Evolutionary conservation across 2,113 vertebrate species (phyloP).

Genomic region (Helogale parvula): DNA sequence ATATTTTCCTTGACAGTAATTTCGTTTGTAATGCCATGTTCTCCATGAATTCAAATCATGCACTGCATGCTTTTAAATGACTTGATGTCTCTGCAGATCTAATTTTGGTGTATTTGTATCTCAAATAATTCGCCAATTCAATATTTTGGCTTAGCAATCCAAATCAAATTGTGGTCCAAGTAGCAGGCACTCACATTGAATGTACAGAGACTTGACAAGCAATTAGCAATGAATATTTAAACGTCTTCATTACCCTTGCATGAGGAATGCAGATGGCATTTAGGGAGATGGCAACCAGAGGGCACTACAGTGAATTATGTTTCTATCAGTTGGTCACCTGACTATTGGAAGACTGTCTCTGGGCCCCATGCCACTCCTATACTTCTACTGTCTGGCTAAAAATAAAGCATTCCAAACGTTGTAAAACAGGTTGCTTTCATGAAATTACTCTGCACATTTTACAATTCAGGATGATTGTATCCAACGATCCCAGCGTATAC

Average conservation of each 20-base stretch:
- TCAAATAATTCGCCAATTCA: constrained; percentile 78
- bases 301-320: constrained; percentile 52
- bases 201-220: constrained; percentile 75
- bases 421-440: constrained; percentile 51
- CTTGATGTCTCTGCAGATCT: constrained; percentile 71
- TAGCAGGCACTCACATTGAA: constrained; percentile 74
- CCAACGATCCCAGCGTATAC: not conserved
- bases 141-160: constrained; percentile 79
- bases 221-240: constrained; percentile 79
- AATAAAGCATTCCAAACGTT: constrained; percentile 59
- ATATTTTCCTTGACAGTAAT: constrained; percentile 65
- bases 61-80: constrained; percentile 61
- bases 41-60: constrained; percentile 51
- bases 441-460: constrained; percentile 18
- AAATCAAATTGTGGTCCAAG: constrained; percentile 78
- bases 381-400: constrained; percentile 53
- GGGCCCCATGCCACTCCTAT: constrained; percentile 40
- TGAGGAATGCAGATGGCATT: constrained; percentile 73
- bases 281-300: constrained; percentile 62
- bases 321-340: constrained; percentile 67
- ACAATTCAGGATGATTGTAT: constrained; percentile 53
- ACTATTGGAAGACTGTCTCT: constrained; percentile 57
- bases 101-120: constrained; percentile 79
- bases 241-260: constrained; percentile 75
- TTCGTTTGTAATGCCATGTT: constrained; percentile 52